A percentile compares a stretch with the other conserved stretches of the same genome.
phyloP scores from a whole-genome alignment of 2,113 vertebrate genomes.

The Bombycilla garrulus region DNA sequence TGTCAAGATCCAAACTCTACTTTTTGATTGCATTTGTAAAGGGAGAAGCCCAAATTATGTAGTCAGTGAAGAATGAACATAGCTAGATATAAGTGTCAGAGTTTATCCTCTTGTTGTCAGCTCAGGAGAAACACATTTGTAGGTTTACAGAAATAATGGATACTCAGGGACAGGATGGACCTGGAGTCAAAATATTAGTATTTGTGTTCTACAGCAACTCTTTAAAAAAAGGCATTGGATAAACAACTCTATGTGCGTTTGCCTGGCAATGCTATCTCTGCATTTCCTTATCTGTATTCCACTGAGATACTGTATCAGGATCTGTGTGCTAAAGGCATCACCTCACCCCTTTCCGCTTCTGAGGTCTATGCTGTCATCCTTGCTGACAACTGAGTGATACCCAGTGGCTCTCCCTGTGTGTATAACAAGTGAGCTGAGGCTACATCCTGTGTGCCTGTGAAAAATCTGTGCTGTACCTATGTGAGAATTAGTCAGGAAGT shows the following conservation, averaged over 20 bases:
- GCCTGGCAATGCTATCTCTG: background rate
- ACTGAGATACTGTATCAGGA: background rate
- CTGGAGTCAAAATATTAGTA: background rate
- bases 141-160: background rate
- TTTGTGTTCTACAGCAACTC: background rate
- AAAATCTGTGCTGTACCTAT: background rate
- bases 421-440: background rate
- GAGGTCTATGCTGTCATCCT: background rate
- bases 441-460: fast-evolving
- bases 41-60: background rate
- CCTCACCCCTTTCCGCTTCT: background rate
- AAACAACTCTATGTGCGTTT: background rate
- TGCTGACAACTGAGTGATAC: background rate
- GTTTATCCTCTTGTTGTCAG: background rate
- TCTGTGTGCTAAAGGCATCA: background rate
- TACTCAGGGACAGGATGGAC: background rate
- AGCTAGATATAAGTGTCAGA: background rate
- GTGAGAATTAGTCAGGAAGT: background rate
- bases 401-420: background rate
- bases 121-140: background rate
- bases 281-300: background rate
- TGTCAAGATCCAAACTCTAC: background rate
- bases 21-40: background rate
- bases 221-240: background rate
- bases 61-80: background rate